A percentile compares a stretch with the other conserved stretches of the same genome.
phyloP scores from a whole-genome alignment of 2,888 invertebrate species.

The Ectropis crepuscularia region DNA sequence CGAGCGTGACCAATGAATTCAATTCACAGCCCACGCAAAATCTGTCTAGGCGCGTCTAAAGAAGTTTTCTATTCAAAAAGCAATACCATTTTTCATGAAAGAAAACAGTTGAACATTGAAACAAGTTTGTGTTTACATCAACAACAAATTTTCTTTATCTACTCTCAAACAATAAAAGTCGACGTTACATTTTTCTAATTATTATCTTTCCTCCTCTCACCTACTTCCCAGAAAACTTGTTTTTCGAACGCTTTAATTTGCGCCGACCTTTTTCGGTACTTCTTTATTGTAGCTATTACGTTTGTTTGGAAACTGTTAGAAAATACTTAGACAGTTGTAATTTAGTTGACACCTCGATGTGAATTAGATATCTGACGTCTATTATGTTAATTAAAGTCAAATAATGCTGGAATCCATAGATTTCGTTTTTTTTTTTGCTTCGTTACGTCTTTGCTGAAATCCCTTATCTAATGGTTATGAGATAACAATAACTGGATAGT shows the following conservation, averaged over 20 bases:
- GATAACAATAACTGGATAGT: too few relatives aligned
- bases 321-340: slow-evolving; percentile 6
- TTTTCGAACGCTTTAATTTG: slow-evolving; percentile 12
- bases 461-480: too few relatives aligned
- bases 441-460: too few relatives aligned
- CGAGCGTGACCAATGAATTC: too few relatives aligned
- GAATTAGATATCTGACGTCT: slow-evolving; percentile 2
- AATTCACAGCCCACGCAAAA: too few relatives aligned
- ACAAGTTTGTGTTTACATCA: too few relatives aligned
- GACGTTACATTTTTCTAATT: neutral
- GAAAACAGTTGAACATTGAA: too few relatives aligned
- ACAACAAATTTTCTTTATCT: neutral
- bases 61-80: too few relatives aligned
- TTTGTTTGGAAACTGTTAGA: slow-evolving; percentile 16
- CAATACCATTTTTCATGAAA: too few relatives aligned
- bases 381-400: slow-evolving; percentile 3
- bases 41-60: too few relatives aligned
- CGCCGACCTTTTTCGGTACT: slow-evolving; percentile 6
- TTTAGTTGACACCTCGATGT: slow-evolving; percentile 2
- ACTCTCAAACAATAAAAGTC: neutral
- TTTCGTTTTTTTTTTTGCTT: too few relatives aligned
- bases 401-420: neutral
- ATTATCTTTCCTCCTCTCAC: neutral
- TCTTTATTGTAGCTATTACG: slow-evolving; percentile 8
- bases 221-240: slow-evolving; percentile 11